phyloP scores from a whole-genome alignment of 2,113 vertebrate species.

The Aspiorhynchus laticeps region DNA sequence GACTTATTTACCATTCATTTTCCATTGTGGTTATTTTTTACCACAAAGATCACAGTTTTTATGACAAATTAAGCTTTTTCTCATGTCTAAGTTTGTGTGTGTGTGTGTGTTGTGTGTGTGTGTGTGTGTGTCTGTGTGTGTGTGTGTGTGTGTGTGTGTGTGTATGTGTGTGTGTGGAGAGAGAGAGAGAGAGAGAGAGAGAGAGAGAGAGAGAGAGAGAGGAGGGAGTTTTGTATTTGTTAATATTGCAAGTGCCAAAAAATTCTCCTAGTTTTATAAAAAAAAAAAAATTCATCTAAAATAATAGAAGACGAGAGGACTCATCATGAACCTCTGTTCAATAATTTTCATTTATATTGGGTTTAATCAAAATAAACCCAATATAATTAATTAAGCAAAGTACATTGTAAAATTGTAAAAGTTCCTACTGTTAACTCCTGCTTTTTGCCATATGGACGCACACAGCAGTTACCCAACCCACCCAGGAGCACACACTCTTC shows the following conservation, averaged over 20 bases:
- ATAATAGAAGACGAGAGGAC: neutral
- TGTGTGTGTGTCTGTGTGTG: neutral
- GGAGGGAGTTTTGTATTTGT: neutral
- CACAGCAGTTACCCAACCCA: slow-evolving; percentile 30
- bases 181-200: too few species aligned
- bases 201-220: too few species aligned
- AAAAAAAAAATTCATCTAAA: neutral
- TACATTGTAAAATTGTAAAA: neutral
- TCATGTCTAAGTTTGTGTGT: neutral
- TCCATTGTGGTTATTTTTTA: neutral
- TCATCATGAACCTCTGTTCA: neutral
- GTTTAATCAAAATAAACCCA: neutral
- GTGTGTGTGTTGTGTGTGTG: neutral
- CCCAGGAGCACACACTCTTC: slow-evolving; percentile 20
- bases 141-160: neutral
- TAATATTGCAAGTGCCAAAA: neutral
- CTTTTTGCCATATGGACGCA: neutral
- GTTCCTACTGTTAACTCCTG: neutral
- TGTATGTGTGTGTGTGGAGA: too few species aligned
- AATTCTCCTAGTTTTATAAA: neutral
- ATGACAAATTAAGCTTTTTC: neutral
- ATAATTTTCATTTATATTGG: neutral
- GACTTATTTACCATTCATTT: neutral
- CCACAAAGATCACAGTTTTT: neutral
- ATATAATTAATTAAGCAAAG: slow-evolving; percentile 7